Evolutionary conservation across 1,140 invertebrate genomes (phyloP).

Genomic region (Drosophila auraria): DNA sequence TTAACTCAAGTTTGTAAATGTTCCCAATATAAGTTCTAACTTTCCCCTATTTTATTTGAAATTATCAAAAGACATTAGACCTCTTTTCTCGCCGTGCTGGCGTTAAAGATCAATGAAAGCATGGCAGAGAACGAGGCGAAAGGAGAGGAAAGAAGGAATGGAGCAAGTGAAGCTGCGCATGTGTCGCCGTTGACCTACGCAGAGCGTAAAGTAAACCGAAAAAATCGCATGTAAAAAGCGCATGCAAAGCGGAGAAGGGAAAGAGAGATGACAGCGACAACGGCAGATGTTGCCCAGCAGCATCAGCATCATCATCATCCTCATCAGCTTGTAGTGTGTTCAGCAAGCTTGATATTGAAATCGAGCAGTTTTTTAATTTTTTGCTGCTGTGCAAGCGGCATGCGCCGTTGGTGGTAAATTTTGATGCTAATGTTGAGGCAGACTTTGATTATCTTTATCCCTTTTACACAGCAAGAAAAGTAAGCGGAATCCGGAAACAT

Average conservation of each 20-base stretch:
- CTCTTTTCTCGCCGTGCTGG: slow-evolving; percentile 41
- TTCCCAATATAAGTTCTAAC: background rate
- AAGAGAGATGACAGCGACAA: slow-evolving; percentile 49
- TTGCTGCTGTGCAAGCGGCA: slow-evolving; percentile 46
- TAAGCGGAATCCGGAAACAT: background rate
- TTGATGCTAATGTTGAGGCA: slow-evolving; percentile 36
- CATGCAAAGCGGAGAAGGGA: slow-evolving; percentile 58
- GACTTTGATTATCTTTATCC: slow-evolving; percentile 33
- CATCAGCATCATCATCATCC: slow-evolving; percentile 19
- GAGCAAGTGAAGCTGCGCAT: slow-evolving; percentile 66
- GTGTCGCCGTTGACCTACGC: slow-evolving; percentile 80
- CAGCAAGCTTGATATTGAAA: slow-evolving; percentile 59
- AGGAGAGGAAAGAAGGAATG: slow-evolving; percentile 15
- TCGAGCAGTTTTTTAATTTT: slow-evolving; percentile 68
- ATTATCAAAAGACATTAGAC: too few species aligned
- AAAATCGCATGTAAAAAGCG: slow-evolving; percentile 65
- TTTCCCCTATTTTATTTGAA: background rate
- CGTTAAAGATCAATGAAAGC: slow-evolving; percentile 80
- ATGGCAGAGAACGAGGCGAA: slow-evolving; percentile 35
- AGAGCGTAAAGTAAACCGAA: slow-evolving; percentile 67
- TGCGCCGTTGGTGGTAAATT: slow-evolving; percentile 82
- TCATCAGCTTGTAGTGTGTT: slow-evolving; percentile 24
- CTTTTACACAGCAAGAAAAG: slow-evolving; percentile 9
- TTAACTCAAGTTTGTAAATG: background rate
- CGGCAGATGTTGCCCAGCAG: slow-evolving; percentile 77